Base-by-base conservation (phyloP, 2,113 vertebrate species). In the Pseudorasbora parva region DNA sequence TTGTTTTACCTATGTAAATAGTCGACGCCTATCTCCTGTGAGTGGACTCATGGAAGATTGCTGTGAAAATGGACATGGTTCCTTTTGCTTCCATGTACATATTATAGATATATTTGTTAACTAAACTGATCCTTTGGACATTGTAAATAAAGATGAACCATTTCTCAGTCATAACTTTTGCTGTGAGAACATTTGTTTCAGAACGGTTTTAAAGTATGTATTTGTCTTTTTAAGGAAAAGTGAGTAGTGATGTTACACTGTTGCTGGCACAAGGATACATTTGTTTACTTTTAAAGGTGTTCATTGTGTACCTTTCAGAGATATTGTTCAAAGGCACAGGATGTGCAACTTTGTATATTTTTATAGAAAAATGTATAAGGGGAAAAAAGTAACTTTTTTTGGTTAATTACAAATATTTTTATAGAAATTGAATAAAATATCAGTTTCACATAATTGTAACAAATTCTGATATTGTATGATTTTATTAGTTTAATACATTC, bases 71-170 rank as follows among this genome's bases (percentile, higher is more conserved):
- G 92, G 89, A 90, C 92, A 93, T 14, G 41, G 95, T 93, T 88
- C 85, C 77, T 92, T 94, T 95, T 96, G 96, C 94, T 95, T 94
- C 92, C 97, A 95, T 97, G 96, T 94, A 93, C 89, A 94, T 92
- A 94, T 85, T 93, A 92, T 93, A 89, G 80, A 87, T 87, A 92
- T 96, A 98, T 97, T 97, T 97, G 95, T 95, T 96, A 96, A 95
- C 92, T 93, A 91, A 95, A 96, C 93, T 95, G 91, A 95, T 95
- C 95, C 95, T 96, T 97, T 81, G 47, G 64, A 95, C 93, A 94
- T 93, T 98, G 96, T 98, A 98, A 98, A 98, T 98, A 98, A 98
- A 97, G 90, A 89, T 88, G 91, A 51, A 14, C 15, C 84, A 69
- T 84, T 72, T 88, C 88, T 90, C 68, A 72, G 6, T 75, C 76